Percentiles rank a stretch among this genome's conserved stretches.
Conservation (phyloP, 2,797 vertebrate genomes). For the Typhlichthys subterraneus region DNA sequence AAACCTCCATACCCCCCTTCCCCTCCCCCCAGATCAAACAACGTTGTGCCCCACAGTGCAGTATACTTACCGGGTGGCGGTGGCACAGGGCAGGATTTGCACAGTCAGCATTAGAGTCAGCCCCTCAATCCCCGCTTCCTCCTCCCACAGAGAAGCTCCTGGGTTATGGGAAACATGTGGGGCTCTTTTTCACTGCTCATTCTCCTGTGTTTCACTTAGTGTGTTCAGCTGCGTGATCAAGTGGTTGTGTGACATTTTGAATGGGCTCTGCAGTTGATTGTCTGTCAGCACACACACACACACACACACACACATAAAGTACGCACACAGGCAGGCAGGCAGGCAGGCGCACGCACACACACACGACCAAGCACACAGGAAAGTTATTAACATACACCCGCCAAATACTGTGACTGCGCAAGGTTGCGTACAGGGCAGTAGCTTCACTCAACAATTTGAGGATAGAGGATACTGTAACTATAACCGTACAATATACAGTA, state of each 20-base stretch:
- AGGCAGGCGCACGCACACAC: conserved; percentile 33
- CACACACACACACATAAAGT: conserved; percentile 47
- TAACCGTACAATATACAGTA: neutral
- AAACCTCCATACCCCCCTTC: too few species aligned
- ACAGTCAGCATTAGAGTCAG: conserved; percentile 53
- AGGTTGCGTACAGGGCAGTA: conserved; percentile 7
- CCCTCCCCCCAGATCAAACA: too few species aligned
- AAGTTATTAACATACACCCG: conserved; percentile 65
- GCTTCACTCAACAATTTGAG: conserved; percentile 19
- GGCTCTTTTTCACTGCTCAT: conserved; percentile 49
- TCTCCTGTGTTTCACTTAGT: conserved; percentile 60
- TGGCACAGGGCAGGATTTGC: conserved; percentile 61
- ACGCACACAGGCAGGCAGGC: conserved; percentile 39
- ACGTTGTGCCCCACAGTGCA: too few species aligned
- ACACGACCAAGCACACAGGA: conserved; percentile 35
- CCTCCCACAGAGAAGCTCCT: conserved; percentile 52
- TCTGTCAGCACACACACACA: conserved; percentile 51
- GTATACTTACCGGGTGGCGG: conserved; percentile 5
- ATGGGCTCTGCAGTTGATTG: conserved; percentile 59
- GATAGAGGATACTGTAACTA: conserved; percentile 16
- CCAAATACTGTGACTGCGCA: conserved; percentile 40
- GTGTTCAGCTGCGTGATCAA: conserved; percentile 53
- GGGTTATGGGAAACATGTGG: conserved; percentile 79
- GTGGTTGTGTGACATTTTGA: conserved; percentile 45
- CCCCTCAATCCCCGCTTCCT: conserved; percentile 1